phyloP scores from a whole-genome alignment of 1,140 invertebrate species.

The Drosophila albomicans region DNA sequence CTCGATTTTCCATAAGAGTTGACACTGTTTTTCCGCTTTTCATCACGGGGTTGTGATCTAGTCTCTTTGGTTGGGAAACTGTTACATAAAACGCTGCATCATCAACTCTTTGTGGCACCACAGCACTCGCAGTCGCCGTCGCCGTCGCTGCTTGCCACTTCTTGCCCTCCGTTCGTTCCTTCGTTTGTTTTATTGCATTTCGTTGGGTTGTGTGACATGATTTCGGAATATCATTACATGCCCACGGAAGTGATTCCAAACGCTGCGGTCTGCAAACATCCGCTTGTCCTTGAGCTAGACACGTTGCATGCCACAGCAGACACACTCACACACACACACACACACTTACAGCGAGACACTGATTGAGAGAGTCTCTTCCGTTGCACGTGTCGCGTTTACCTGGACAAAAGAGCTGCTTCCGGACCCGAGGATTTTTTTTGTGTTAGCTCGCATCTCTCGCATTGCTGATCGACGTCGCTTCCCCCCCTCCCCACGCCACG shows the following conservation, averaged over 20 bases:
- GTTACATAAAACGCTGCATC: constrained; percentile 27
- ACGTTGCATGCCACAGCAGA: constrained; percentile 7
- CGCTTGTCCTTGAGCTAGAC: constrained; percentile 76
- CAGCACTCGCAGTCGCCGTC: background rate
- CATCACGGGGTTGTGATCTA: background rate
- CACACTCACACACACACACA: background rate
- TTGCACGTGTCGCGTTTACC: constrained; percentile 56
- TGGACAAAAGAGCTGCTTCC: constrained; percentile 52
- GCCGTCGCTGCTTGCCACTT: constrained; percentile 40
- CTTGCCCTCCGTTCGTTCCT: constrained; percentile 39
- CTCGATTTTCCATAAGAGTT: constrained; percentile 11
- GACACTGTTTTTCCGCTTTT: constrained; percentile 23
- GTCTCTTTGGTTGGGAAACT: background rate
- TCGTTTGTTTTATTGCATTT: constrained; percentile 46
- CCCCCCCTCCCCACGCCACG: too few relatives aligned
- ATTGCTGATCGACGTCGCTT: constrained; percentile 2
- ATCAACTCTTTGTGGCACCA: background rate
- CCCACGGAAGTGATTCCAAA: constrained; percentile 52
- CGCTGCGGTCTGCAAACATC: constrained; percentile 66
- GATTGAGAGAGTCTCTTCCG: constrained; percentile 20
- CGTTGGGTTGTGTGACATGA: constrained; percentile 69
- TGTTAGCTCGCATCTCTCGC: constrained; percentile 10
- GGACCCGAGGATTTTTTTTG: constrained; percentile 16
- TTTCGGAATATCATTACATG: constrained; percentile 60
- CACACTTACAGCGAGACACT: background rate